These are phyloP conservation scores for Drosophila arawakana DNA, from an alignment of 1,140 invertebrate species.

Conservation along the genomic window DNA sequence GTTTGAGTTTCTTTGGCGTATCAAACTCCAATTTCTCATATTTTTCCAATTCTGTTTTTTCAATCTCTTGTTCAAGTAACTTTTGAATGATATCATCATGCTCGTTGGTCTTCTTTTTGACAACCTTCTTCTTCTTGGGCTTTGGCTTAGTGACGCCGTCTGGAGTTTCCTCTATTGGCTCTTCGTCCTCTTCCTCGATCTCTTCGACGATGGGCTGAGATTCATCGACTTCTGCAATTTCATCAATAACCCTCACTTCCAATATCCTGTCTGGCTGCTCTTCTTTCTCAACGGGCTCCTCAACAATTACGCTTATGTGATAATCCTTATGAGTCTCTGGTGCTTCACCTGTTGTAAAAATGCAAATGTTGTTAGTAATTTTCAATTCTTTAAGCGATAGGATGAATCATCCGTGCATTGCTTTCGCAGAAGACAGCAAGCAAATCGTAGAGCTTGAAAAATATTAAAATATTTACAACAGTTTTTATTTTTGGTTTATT, in stretches of 20 bases:
- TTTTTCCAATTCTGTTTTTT: constrained; percentile 82
- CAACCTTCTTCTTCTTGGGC: constrained; percentile 72
- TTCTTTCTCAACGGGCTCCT: constrained; percentile 67
- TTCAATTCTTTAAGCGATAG: constrained; percentile 1
- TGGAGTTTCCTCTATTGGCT: constrained; percentile 36
- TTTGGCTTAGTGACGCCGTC: constrained; percentile 67
- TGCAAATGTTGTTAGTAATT: constrained; percentile 42
- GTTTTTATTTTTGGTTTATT: constrained; percentile 1
- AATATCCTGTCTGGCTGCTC: constrained; percentile 61
- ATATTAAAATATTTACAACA: constrained; percentile 60
- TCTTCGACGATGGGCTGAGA: constrained; percentile 74
- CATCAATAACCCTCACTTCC: constrained; percentile 73
- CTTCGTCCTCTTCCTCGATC: constrained; percentile 67
- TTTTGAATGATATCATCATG: constrained; percentile 79
- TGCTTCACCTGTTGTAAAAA: constrained; percentile 76
- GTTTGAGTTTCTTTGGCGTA: constrained; percentile 76
- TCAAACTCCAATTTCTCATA: constrained; percentile 79
- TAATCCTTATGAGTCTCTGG: constrained; percentile 73
- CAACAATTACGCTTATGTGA: constrained; percentile 73
- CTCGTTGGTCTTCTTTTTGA: constrained; percentile 78
- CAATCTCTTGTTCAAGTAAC: constrained; percentile 77
- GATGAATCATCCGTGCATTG: constrained; percentile 66
- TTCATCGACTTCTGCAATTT: constrained; percentile 58
- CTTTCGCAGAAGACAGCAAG: constrained; percentile 67
- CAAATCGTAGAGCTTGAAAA: constrained; percentile 57